Base-by-base conservation (phyloP, 2,888 invertebrate species). In the Thera obeliscata region DNA sequence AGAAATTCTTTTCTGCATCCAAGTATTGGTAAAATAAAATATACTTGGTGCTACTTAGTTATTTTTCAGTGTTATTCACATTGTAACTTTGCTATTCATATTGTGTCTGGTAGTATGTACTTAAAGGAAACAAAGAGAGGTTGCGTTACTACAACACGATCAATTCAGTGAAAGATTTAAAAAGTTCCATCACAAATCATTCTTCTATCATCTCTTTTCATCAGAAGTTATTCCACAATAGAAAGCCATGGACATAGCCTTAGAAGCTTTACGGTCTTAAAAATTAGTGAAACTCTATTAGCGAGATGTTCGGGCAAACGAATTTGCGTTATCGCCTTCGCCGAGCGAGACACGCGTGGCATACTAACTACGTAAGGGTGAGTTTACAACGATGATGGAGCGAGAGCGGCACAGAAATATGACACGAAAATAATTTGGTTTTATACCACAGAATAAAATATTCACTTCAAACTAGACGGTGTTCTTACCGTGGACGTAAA, bases 211-310 rank as follows among this genome's bases (percentile, higher is more conserved):
- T 46, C 8, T 46, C 9, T 2, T 46, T 46, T 7, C 43, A 46
- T 6, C 35, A 35, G 35, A 9, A 35, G 35, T 55, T 55, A 57
- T 57, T 35, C 2, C 12, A 49, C 52, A 54, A 56, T 61, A 66
- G 38, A 70, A 46, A 61, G 62, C 61, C 60, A 65, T 65, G 55
- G 67, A 54, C 60, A 61, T 55, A 36, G 56, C 56, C 64, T 70
- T 63, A 64, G 52, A 61, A 87, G 88, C 90, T 89, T 91, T 89
- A 90, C 88, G 86, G 87, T 84, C 92, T 92, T 92, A 91, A 92
- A 93, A 93, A 93, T 93, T 92, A 93, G 91, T 89, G 90, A 91
- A 93, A 93, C 93, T 93, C 93, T 93, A 93, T 93, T 93, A 93
- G 89, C 91, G 88, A 87, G 91, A 93, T 91, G 91, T 90, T 92